Evolutionary conservation across 2,888 invertebrate species (phyloP).

Genomic region (Limenitis camilla): DNA sequence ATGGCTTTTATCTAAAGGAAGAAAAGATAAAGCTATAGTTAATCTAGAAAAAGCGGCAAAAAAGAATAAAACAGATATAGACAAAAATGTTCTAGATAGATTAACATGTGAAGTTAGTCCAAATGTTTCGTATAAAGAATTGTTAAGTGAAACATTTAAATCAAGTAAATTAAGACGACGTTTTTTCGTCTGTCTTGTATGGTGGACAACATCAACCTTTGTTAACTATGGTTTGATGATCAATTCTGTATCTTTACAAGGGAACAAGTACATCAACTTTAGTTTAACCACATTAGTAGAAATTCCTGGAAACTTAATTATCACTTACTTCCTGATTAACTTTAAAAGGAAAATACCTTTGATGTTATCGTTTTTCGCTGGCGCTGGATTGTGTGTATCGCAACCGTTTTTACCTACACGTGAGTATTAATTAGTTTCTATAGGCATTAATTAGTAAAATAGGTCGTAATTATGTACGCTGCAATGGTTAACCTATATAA

Average conservation of each 20-base stretch:
- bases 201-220: conserved; percentile 80
- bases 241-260: conserved; percentile 82
- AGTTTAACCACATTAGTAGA: conserved; percentile 73
- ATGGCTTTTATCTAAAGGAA: conserved; percentile 84
- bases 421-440: conserved; percentile 36
- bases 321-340: conserved; percentile 69
- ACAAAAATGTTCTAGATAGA: conserved; percentile 40
- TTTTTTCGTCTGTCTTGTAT: conserved; percentile 52
- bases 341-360: conserved; percentile 73
- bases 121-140: conserved; percentile 31
- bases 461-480: not conserved
- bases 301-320: conserved; percentile 73
- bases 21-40: conserved; percentile 75
- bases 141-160: conserved; percentile 47
- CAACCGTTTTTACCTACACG: conserved; percentile 75
- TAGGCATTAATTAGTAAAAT: not conserved
- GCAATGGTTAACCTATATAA: not conserved
- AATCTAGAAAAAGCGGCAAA: conserved; percentile 78
- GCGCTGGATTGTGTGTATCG: conserved; percentile 72
- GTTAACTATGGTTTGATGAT: conserved; percentile 85
- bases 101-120: conserved; percentile 37
- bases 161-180: conserved; percentile 46
- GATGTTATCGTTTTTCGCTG: conserved; percentile 68
- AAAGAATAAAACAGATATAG: conserved; percentile 46
- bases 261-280: conserved; percentile 85